phyloP scores from a whole-genome alignment of 2,113 vertebrate species.

The Pteropus alecto region DNA sequence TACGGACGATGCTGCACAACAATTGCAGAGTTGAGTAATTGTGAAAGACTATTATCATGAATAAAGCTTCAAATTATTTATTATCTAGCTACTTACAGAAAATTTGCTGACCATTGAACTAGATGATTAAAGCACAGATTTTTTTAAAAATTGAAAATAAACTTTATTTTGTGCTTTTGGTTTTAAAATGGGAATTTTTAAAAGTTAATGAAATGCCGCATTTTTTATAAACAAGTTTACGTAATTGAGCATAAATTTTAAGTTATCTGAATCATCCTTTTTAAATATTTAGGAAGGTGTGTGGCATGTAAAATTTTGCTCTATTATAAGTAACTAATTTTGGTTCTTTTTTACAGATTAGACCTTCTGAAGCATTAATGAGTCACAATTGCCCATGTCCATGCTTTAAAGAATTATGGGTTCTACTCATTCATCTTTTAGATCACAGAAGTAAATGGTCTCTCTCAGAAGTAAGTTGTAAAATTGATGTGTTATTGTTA shows the following conservation, averaged over 20 bases:
- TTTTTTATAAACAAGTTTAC: constrained; percentile 11
- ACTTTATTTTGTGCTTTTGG: not conserved
- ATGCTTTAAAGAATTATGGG: constrained; percentile 95
- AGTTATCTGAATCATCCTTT: not conserved
- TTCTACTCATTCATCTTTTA: constrained; percentile 91
- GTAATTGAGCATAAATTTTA: constrained; percentile 37
- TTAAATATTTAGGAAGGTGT: not conserved
- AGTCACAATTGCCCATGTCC: constrained; percentile 87
- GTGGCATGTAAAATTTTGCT: not conserved
- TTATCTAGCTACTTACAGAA: not conserved
- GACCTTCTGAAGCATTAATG: constrained; percentile 89
- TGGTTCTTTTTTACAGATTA: constrained; percentile 84
- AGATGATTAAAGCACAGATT: not conserved
- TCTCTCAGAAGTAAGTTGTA: constrained; percentile 87
- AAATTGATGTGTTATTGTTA: not conserved
- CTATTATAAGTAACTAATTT: not conserved
- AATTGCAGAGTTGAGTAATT: not conserved
- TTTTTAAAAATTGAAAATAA: constrained; percentile 20
- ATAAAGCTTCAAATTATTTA: not conserved
- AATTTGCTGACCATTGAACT: not conserved
- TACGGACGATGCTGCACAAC: not conserved
- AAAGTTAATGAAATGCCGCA: constrained; percentile 28
- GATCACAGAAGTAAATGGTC: constrained; percentile 89
- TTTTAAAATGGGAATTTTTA: constrained; percentile 29
- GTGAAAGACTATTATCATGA: not conserved